Conservation (phyloP, 2,888 invertebrate species). For the Tigriopus californicus region DNA sequence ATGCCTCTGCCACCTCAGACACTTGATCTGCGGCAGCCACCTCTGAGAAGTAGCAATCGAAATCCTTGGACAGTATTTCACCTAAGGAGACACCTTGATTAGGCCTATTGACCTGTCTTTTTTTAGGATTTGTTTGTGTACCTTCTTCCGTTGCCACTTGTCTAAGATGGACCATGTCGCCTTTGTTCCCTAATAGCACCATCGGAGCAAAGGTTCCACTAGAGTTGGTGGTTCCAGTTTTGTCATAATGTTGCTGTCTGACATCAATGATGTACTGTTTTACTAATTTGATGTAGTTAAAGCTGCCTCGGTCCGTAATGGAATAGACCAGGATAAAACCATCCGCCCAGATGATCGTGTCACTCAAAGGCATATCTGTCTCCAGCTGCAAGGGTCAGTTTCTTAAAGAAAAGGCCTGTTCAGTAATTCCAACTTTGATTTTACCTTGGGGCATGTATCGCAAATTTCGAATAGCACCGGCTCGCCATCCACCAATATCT, state of each 20-base stretch:
- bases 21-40: slow-evolving; percentile 71
- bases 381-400: no score
- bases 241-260: no score
- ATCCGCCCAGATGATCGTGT: slow-evolving; percentile 72
- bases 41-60: slow-evolving; percentile 69
- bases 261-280: no score
- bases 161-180: slow-evolving; percentile 71
- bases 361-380: slow-evolving; percentile 48
- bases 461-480: slow-evolving; percentile 74
- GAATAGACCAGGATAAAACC: slow-evolving; percentile 72
- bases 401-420: no score
- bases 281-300: slow-evolving; percentile 21
- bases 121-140: slow-evolving; percentile 19
- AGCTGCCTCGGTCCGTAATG: slow-evolving; percentile 49
- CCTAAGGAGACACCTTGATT: slow-evolving; percentile 23
- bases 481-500: slow-evolving; percentile 68
- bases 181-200: slow-evolving; percentile 73
- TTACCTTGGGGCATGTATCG: slow-evolving; percentile 69
- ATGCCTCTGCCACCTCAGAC: slow-evolving; percentile 60
- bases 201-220: slow-evolving; percentile 33
- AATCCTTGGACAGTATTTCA: slow-evolving; percentile 66
- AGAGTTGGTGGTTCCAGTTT: no score
- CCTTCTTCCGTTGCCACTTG: slow-evolving; percentile 75
- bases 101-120: not conserved
- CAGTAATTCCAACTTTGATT: no score